These are phyloP conservation scores for Cephonodes hylas DNA, from an alignment of 2,888 invertebrate species.

Conservation along the genomic window DNA sequence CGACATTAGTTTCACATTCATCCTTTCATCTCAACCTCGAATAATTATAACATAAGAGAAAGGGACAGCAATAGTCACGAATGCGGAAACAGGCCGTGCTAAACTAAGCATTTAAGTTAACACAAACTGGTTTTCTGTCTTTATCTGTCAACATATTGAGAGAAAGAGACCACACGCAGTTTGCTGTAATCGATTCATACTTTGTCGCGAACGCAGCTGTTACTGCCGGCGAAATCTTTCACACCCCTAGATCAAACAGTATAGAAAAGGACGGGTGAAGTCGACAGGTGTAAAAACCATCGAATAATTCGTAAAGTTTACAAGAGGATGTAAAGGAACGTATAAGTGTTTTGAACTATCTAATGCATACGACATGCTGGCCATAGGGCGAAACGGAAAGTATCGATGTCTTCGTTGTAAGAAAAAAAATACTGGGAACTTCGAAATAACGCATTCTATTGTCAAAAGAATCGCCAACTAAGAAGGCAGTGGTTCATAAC, in stretches of 20 bases:
- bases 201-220: not conserved
- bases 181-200: slow-evolving; percentile 12
- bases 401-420: too few relatives aligned
- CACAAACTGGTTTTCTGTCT: slow-evolving; percentile 13
- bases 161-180: slow-evolving; percentile 16
- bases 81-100: not conserved
- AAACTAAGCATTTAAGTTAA: not conserved
- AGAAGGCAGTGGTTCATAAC: not conserved
- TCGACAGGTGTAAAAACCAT: not conserved
- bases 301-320: not conserved
- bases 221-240: not conserved
- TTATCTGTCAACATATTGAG: slow-evolving; percentile 15
- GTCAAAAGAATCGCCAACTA: not conserved
- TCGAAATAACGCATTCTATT: not conserved
- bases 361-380: not conserved
- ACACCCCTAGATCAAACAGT: not conserved
- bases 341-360: not conserved
- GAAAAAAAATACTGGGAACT: not conserved
- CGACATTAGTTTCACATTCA: not conserved
- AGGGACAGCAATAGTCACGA: not conserved
- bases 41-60: not conserved
- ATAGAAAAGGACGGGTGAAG: not conserved
- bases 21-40: not conserved
- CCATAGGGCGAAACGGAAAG: not conserved
- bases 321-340: not conserved